Base-by-base conservation (phyloP, 2,888 invertebrate species). In the Netelia fuscicornis region DNA sequence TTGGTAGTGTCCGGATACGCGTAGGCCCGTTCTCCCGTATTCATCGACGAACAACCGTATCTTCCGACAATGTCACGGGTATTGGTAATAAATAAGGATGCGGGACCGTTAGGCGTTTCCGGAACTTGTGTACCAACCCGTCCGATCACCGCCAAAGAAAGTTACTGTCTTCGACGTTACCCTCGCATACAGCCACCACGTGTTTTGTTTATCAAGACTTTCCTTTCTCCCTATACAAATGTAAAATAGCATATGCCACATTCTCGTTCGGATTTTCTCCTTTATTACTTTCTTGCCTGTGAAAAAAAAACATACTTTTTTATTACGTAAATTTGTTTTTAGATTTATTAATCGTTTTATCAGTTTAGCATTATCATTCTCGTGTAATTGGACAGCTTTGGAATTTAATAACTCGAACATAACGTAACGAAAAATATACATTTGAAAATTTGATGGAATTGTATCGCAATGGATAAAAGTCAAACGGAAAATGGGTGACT, bases 31-130 rank as follows among this genome's bases (percentile, higher is more conserved):
- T 52, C 70, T 54, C 30, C 71, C 79, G 83, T 58, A 37, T 88
- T 87, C 87, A 85, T 83, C 88, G 88, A 88, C 13, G 5, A 88
- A 88, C 42, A 65, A 88, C 85, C 87, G 86, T 86, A 87, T 83
- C 84, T 37, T 37, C 87, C 81, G 88, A 90, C 88, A 83, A 88
- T 87, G 87, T 86, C 88, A 89, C 88, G 89, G 90, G 88, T 90
- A 90, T 90, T 87, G 87, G 77, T 89, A 89, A 91, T 91, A 91
- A 91, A 90, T 91, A 90, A 88, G 88, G 87, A 48, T 86, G 87
- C 87, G 86, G 85, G 89, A 87, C 87, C 88, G 87, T 89, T 79
- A 58, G 54, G 25, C 87, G 85, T 84, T 89, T 90, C 89, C 80
- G 78, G 81, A 68, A 86, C 84, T 52, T 52, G 11, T n/a, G 52